These are phyloP conservation scores for Podargus strigoides DNA, from an alignment of 2,797 vertebrate species.

Conservation along the genomic window DNA sequence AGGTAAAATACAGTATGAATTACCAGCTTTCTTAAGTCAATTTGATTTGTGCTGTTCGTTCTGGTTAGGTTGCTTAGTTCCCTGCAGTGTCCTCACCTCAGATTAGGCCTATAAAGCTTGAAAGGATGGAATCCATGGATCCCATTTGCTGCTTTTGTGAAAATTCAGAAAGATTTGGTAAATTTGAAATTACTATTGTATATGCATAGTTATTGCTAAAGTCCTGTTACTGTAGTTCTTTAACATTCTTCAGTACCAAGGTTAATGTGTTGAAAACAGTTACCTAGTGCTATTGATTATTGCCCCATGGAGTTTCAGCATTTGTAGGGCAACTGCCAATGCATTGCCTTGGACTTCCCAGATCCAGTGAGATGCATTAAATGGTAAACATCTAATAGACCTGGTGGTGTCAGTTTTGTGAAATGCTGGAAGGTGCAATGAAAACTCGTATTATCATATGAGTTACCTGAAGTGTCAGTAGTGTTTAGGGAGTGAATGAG, in stretches of 20 bases:
- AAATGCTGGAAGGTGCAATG: not conserved
- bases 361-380: not conserved
- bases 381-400: not conserved
- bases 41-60: not conserved
- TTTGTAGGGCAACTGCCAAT: not conserved
- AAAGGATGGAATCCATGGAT: not conserved
- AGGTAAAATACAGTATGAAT: not conserved
- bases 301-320: not conserved
- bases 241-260: not conserved
- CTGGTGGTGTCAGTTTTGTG: not conserved
- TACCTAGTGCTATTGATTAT: not conserved
- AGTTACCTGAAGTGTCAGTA: not conserved
- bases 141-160: not conserved
- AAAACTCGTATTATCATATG: not conserved
- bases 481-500: not conserved
- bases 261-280: not conserved
- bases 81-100: not conserved
- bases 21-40: not conserved
- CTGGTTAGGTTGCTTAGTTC: accelerated
- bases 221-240: not conserved
- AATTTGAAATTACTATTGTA: not conserved
- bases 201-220: not conserved
- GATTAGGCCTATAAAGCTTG: not conserved
- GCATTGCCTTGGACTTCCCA: not conserved
- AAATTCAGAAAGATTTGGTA: not conserved